phyloP scores from a whole-genome alignment of 2,113 vertebrate species.

The Seriola rivoliana region DNA sequence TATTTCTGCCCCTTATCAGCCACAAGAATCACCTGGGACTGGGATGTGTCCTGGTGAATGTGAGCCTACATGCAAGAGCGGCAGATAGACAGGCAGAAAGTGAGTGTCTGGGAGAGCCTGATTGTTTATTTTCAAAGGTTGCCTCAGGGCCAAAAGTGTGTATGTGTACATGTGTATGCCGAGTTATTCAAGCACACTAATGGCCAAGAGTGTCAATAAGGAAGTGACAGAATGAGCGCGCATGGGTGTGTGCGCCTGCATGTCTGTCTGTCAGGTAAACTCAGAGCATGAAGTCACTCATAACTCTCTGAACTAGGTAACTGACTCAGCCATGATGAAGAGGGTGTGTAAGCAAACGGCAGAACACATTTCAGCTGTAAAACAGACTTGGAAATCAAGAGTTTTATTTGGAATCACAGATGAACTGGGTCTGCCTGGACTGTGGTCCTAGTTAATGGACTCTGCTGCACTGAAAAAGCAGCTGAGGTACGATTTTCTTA shows the following conservation, averaged over 20 bases:
- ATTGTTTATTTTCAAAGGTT: slow-evolving; percentile 25
- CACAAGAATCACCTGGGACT: not conserved
- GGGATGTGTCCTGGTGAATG: not conserved
- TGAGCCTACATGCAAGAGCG: not conserved
- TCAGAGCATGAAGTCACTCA: slow-evolving; percentile 33
- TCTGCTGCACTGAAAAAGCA: not conserved
- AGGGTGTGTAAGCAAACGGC: slow-evolving; percentile 16
- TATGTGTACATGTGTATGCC: not conserved
- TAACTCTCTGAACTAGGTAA: slow-evolving; percentile 11
- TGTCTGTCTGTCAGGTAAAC: slow-evolving; percentile 19
- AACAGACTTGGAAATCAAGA: not conserved
- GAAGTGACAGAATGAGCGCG: slow-evolving; percentile 43
- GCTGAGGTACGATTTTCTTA: not conserved
- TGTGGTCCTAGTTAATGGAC: not conserved
- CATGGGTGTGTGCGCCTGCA: not conserved
- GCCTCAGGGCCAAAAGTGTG: not conserved
- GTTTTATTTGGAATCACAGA: not conserved
- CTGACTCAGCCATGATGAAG: not conserved
- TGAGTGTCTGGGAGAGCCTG: not conserved
- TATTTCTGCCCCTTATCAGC: slow-evolving; percentile 12
- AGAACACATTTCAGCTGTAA: not conserved
- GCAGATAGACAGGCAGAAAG: not conserved
- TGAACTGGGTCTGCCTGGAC: not conserved
- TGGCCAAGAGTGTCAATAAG: not conserved
- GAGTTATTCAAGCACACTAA: not conserved